Conservation (phyloP, 2,113 vertebrate genomes). For the Sceloporus undulatus region DNA sequence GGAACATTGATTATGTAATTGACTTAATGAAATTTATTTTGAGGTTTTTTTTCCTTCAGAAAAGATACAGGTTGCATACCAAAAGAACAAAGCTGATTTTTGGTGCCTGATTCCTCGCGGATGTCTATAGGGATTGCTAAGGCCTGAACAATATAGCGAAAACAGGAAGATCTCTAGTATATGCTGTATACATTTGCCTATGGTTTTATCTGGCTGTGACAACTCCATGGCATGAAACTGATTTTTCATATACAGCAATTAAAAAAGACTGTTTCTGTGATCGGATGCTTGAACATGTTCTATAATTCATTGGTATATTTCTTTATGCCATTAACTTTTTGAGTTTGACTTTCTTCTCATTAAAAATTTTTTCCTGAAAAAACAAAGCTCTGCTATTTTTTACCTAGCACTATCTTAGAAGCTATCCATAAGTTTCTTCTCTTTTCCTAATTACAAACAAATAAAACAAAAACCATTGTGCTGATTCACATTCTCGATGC, state of each 20-base stretch:
- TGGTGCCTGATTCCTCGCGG: neutral
- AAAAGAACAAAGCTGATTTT: neutral
- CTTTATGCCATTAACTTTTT: constrained; percentile 28
- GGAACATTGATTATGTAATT: constrained; percentile 8
- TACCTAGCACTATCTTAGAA: constrained; percentile 23
- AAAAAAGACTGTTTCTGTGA: constrained; percentile 39
- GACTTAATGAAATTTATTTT: neutral
- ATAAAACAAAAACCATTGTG: neutral
- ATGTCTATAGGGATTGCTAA: neutral
- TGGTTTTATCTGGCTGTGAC: constrained; percentile 44
- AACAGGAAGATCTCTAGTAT: constrained; percentile 28
- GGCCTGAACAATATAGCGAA: neutral
- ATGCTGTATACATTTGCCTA: neutral
- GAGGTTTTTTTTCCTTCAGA: neutral
- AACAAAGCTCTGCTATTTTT: constrained; percentile 52
- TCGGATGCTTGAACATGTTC: constrained; percentile 22
- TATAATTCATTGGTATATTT: constrained; percentile 12
- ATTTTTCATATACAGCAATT: constrained; percentile 45
- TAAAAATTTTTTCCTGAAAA: constrained; percentile 58
- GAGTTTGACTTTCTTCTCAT: constrained; percentile 52
- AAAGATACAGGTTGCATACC: neutral
- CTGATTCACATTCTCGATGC: neutral
- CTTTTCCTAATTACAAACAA: neutral
- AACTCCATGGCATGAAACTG: constrained; percentile 39
- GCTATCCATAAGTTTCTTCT: constrained; percentile 42